phyloP scores from a whole-genome alignment of 1,140 invertebrate species.

The Pseudomyrmex concolor region DNA sequence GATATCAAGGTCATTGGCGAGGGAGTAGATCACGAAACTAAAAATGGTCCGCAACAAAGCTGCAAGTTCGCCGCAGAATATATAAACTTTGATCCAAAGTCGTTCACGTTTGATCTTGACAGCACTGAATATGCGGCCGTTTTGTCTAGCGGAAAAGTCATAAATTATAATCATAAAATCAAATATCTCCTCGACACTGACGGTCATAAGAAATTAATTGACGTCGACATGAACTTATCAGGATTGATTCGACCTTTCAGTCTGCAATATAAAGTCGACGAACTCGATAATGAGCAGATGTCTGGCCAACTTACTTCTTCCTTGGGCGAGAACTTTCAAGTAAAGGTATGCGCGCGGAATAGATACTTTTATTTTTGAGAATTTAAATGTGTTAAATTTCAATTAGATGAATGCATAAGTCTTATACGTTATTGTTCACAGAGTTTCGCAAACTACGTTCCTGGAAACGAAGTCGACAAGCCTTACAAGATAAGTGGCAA shows the following conservation, averaged over 20 bases:
- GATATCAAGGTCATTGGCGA: conserved; percentile 82
- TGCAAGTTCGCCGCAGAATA: conserved; percentile 78
- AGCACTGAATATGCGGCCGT: conserved; percentile 63
- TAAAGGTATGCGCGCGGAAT: conserved; percentile 72
- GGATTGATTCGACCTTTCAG: conserved; percentile 80
- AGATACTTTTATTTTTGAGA: neutral
- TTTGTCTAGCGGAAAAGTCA: conserved; percentile 57
- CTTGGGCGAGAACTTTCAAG: conserved; percentile 71
- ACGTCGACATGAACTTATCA: conserved; percentile 72
- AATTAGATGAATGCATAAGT: neutral
- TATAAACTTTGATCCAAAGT: conserved; percentile 80
- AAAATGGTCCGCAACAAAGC: conserved; percentile 85
- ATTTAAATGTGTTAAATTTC: neutral
- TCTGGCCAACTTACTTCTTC: conserved; percentile 71
- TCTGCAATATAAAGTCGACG: conserved; percentile 43
- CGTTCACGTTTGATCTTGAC: conserved; percentile 74
- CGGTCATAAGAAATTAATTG: conserved; percentile 67
- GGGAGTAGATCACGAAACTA: conserved; percentile 85
- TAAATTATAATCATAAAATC: conserved; percentile 68
- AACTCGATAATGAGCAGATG: conserved; percentile 42
- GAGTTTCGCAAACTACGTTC: conserved; percentile 82
- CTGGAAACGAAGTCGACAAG: conserved; percentile 73
- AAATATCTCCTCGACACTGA: conserved; percentile 75
- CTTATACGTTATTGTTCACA: conserved; percentile 69
- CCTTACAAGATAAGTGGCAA: conserved; percentile 81